These are phyloP conservation scores for Helleia helle DNA, from an alignment of 2,888 invertebrate genomes.

Conservation along the genomic window DNA sequence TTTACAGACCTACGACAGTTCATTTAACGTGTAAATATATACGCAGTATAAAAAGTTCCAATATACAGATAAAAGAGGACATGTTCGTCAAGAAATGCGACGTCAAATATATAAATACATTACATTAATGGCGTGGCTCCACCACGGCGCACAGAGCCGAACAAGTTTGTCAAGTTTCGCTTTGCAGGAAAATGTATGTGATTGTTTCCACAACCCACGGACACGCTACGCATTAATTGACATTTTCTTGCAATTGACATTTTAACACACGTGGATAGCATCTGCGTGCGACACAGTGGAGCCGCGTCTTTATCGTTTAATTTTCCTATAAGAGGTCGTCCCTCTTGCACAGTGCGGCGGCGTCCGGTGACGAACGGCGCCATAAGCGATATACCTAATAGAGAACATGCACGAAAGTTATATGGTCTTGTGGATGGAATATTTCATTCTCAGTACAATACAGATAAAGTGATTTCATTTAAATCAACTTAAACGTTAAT, in stretches of 20 bases:
- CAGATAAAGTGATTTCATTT: too few relatives aligned
- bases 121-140: too few relatives aligned
- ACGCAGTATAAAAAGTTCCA: slow-evolving; percentile 7
- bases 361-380: not conserved
- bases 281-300: too few relatives aligned
- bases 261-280: too few relatives aligned
- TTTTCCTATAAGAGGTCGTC: not conserved
- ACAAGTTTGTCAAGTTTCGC: too few relatives aligned
- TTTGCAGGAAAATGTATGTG: too few relatives aligned
- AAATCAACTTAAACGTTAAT: too few relatives aligned
- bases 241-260: too few relatives aligned
- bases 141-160: too few relatives aligned
- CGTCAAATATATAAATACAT: slow-evolving; percentile 5
- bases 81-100: not conserved
- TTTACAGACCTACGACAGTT: not conserved
- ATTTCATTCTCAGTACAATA: slow-evolving; percentile 3
- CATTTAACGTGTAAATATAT: slow-evolving; percentile 3
- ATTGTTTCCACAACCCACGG: too few relatives aligned
- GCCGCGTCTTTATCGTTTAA: not conserved
- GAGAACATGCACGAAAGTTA: slow-evolving; percentile 2
- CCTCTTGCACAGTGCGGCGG: not conserved
- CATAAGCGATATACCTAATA: slow-evolving; percentile 3
- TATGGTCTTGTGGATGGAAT: not conserved
- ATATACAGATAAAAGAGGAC: slow-evolving; percentile 7
- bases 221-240: too few relatives aligned